Evolutionary conservation across 2,797 vertebrate genomes (phyloP), one percentile per base, ranked within the genome.

Genomic region (Microtus californicus): DNA sequence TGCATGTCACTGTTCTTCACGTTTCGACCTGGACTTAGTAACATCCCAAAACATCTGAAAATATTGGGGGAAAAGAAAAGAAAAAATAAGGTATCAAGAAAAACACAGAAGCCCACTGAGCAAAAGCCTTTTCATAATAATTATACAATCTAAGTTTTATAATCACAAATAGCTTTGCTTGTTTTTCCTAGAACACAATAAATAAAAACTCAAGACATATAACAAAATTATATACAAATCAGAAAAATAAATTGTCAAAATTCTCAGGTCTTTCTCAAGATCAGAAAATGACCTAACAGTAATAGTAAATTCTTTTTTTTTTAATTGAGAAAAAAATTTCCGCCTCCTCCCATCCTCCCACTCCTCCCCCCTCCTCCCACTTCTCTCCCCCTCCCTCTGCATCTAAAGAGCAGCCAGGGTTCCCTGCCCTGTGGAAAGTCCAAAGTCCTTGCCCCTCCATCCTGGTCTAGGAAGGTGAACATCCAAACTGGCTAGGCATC

Each of bases 1-100:
- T 99, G 99, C 99, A 99, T 99, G 98, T 99, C 99, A 89, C 99
- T 99, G 98, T 99, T 99, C 97, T 99, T 99, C 96, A 99, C 99
- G 92, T 99, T 99, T 98, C 99, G 99, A 87, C 99, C 99, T 90
- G 99, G 99, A 97, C 99, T 99, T 93, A 99, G 98, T 86, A 99
- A 98, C 99, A 99, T 99, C 96, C 99, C 99, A 98, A 99, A 99
- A 98, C 99, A 99, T 97, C 99, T 99, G 92, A 65, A 96, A 97
- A 97, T 93, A 76, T 96, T 94, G 14, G 37, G 93, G 67, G 74
- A 2, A 76, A 2, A 96, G 5, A 82, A 97, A 97, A 94, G 71
- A 96, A 89, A 96, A 96, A 96, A 96, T 94, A 98, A 96, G 67
- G 91, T 56, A 78, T 87, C 67, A 96, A 76, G 67, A 92, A 97